Percentiles rank a stretch among this genome's conserved stretches.
phyloP scores from a whole-genome alignment of 2,113 vertebrate genomes.

The Rissa tridactyla region DNA sequence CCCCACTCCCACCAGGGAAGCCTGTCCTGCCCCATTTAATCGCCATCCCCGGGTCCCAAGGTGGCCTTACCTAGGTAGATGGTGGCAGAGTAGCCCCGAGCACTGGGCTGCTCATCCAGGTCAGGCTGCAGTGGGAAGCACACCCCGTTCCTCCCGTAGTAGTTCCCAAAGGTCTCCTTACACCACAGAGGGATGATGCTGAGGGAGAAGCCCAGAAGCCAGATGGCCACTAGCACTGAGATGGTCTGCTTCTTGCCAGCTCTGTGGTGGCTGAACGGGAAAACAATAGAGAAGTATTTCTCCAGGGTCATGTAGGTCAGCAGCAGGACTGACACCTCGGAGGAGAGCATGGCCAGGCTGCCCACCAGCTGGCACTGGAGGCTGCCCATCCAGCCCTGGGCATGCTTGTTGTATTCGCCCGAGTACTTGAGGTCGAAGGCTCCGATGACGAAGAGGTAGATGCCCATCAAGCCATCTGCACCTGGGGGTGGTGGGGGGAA shows the following conservation, averaged over 20 bases:
- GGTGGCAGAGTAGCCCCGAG: conserved; percentile 51
- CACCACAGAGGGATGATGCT: conserved; percentile 60
- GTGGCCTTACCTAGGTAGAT: conserved; percentile 69
- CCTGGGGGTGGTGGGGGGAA: background rate
- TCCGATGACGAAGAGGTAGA: conserved; percentile 72
- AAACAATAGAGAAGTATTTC: conserved; percentile 72
- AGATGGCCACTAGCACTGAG: conserved; percentile 56
- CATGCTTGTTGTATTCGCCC: conserved; percentile 71
- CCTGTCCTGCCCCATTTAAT: accelerated
- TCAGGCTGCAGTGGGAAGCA: conserved; percentile 71
- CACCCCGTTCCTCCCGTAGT: conserved; percentile 70
- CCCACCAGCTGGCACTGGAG: conserved; percentile 71
- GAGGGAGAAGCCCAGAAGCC: conserved; percentile 71
- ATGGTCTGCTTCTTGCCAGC: conserved; percentile 61
- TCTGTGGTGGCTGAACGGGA: conserved; percentile 67
- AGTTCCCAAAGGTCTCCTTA: conserved; percentile 67
- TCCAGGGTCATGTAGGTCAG: conserved; percentile 74
- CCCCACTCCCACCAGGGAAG: background rate
- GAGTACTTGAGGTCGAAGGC: conserved; percentile 70
- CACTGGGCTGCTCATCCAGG: conserved; percentile 46
- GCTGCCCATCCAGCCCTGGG: conserved; percentile 73
- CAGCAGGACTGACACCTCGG: conserved; percentile 70
- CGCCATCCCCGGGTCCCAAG: background rate
- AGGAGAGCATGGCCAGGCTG: conserved; percentile 72
- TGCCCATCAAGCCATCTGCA: conserved; percentile 73